Evolutionary conservation across 2,888 invertebrate species (phyloP).

Genomic region (Lagria hirta): DNA sequence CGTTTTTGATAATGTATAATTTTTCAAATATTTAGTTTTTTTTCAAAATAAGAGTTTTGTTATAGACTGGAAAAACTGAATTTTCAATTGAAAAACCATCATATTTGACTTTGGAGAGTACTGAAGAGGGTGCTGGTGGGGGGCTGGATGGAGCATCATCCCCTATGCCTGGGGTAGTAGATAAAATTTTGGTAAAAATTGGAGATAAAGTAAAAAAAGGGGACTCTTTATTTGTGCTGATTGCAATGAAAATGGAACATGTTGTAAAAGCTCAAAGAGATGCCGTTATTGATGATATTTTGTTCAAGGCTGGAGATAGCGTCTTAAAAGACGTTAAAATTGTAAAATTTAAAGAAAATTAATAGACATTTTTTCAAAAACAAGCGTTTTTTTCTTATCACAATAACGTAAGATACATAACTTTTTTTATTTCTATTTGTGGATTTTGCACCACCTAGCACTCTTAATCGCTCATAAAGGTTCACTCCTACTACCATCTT

Average conservation of each 20-base stretch:
- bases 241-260: conserved; percentile 99
- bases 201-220: conserved; percentile 85
- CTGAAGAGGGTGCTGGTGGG: conserved; percentile 38
- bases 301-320: conserved; percentile 76
- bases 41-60: conserved; percentile 24
- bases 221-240: conserved; percentile 88
- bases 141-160: conserved; percentile 68
- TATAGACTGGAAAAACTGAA: conserved; percentile 68
- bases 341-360: conserved; percentile 58
- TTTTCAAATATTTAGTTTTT: conserved; percentile 3
- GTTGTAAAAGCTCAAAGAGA: conserved; percentile 82
- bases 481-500: no score
- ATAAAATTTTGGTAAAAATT: conserved; percentile 79
- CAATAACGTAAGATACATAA: no score
- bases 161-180: conserved; percentile 96
- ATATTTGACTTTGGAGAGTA: conserved; percentile 56
- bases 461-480: no score
- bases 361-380: no score
- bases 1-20: conserved; percentile 65
- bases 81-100: conserved; percentile 64
- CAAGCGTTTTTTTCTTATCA: no score
- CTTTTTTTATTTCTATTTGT: no score
- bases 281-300: conserved; percentile 73
- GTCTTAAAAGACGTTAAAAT: conserved; percentile 74
- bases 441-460: no score